These are phyloP conservation scores for Lacerta viridis DNA, from an alignment of 2,797 vertebrate species.

Conservation along the genomic window DNA sequence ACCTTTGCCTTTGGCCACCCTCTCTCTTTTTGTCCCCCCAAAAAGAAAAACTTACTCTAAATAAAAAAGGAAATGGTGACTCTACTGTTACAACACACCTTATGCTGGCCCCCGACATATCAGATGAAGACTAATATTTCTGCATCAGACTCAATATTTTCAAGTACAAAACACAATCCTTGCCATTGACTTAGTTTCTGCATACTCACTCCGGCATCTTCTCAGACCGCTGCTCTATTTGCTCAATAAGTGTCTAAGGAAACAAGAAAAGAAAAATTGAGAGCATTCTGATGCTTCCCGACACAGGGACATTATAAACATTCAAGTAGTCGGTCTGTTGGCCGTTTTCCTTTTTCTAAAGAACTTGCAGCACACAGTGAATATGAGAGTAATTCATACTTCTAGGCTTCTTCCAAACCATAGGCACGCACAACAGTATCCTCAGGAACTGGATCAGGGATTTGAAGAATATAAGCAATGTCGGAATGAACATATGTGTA, in stretches of 20 bases:
- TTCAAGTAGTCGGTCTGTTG: no score
- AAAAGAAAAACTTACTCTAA: not conserved
- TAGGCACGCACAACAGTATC: no score
- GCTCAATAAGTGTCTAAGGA: slow-evolving; percentile 93
- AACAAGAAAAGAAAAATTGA: slow-evolving; percentile 44
- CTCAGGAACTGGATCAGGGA: not conserved
- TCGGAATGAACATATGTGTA: no score
- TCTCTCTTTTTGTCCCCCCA: not conserved
- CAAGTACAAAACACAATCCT: not conserved
- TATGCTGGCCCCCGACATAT: not conserved
- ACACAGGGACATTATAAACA: not conserved
- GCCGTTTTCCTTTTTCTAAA: not conserved
- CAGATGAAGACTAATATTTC: not conserved
- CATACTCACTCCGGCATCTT: slow-evolving; percentile 94
- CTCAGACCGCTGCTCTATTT: slow-evolving; percentile 93
- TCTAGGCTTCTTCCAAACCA: not conserved
- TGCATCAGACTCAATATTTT: not conserved
- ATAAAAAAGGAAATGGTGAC: not conserved
- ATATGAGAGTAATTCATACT: not conserved
- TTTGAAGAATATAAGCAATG: not conserved
- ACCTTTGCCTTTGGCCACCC: not conserved
- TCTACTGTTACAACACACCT: not conserved
- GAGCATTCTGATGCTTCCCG: not conserved
- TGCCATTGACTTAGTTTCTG: not conserved
- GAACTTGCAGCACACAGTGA: not conserved